Base-by-base conservation (phyloP, 2,888 invertebrate species). In the Cantharis lateralis region DNA sequence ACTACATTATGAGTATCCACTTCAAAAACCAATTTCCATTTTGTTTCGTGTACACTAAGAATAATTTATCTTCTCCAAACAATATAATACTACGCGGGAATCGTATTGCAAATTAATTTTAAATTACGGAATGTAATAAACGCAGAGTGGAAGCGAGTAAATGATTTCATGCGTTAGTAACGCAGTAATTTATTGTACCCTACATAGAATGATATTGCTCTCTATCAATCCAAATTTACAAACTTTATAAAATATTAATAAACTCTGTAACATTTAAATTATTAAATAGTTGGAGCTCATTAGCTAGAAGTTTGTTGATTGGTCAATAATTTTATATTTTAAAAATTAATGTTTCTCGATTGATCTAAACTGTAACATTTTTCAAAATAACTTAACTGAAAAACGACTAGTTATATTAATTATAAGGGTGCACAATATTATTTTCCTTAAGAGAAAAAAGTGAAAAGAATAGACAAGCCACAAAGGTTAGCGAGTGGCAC, bases 31-130 rank as follows among this genome's bases (percentile, higher is more conserved):
- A 78, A 78, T 78, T 76, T 78, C 75, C 78, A 78, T 78, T 78
- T 78, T 74, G 75, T 78, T 77, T 71, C 75, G 78, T 71, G 71
- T 76, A 71, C 74, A 64, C 74, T 73, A 75, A 78, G 78, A 76
- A 76, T 78, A 78, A 78, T 78, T 78, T 76, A 78, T 76, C 73
- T 76, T 76, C 75, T 78, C 75, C 75, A 76, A 78, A 78, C 78
- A 76, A 76, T 78, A 78, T 78, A 75, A 70, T 76, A 76, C 78
- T 76, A 76, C 70, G 78, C 78, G 76, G 74, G 78, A 75, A 78
- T 78, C 75, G 78, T 75, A 78, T 78, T 78, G 75, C 78, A 78
- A 78, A 78, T 78, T 78, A 75, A 78, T 78, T 78, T 78, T 75
- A 78, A 78, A 78, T 78, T 78, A 78, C 78, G 72, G 78, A 75